Percentiles rank a stretch among this genome's conserved stretches.
Evolutionary conservation across 2,888 invertebrate genomes (phyloP).

Genomic region (Scaptomyza cyrtandrae): DNA sequence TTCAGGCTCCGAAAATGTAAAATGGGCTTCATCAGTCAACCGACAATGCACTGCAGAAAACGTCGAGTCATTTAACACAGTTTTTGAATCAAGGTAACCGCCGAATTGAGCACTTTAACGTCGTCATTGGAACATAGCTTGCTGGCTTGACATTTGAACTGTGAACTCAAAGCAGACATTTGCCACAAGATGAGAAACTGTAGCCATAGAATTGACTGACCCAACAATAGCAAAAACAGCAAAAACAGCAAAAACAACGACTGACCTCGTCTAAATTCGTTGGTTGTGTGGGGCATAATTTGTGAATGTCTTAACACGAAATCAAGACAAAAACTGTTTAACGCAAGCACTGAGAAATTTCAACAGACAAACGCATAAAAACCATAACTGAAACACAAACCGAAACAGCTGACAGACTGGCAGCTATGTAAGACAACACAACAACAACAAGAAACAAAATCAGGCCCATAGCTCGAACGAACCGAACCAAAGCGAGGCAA

Average conservation of each 20-base stretch:
- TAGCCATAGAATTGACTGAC: constrained; percentile 34
- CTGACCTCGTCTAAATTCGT: constrained; percentile 34
- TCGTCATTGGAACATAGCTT: no score
- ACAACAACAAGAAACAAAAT: constrained; percentile 1
- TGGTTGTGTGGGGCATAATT: constrained; percentile 54
- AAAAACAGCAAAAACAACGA: constrained; percentile 26
- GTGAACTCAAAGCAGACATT: constrained; percentile 55
- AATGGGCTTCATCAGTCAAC: background rate
- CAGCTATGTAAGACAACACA: constrained; percentile 32
- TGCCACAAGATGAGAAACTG: constrained; percentile 17
- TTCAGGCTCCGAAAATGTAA: background rate
- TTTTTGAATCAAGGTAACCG: constrained; percentile 24
- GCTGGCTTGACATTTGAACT: constrained; percentile 61
- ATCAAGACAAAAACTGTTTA: constrained; percentile 59
- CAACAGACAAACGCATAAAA: constrained; percentile 34
- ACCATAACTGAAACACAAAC: constrained; percentile 22
- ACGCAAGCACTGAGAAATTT: constrained; percentile 13
- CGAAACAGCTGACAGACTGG: constrained; percentile 46
- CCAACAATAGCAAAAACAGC: constrained; percentile 24
- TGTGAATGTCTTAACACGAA: constrained; percentile 74
- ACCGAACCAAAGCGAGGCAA: constrained; percentile 7
- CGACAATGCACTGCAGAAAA: constrained; percentile 5
- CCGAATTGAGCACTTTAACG: background rate
- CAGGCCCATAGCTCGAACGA: constrained; percentile 2
- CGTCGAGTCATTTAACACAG: constrained; percentile 15